Conservation (phyloP, 2,113 vertebrate genomes). For the Nicator chloris region DNA sequence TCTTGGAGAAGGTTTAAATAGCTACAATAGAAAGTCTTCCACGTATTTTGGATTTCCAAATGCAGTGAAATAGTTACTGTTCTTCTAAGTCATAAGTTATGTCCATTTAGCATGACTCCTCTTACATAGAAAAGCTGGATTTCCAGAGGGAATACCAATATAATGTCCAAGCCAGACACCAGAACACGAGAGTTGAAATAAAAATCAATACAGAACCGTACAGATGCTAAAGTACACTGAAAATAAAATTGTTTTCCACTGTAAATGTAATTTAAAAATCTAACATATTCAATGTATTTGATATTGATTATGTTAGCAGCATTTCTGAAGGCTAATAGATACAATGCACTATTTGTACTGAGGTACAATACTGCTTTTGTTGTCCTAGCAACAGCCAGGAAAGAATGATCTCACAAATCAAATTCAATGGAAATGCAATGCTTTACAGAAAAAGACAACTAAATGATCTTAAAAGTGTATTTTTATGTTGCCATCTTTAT, state of each 20-base stretch:
- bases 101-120: background rate
- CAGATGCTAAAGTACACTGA: conserved; percentile 40
- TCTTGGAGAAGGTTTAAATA: background rate
- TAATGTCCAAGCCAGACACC: background rate
- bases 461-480: background rate
- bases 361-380: conserved; percentile 48
- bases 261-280: conserved; percentile 73
- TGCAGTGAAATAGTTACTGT: background rate
- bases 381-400: conserved; percentile 76
- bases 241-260: conserved; percentile 67
- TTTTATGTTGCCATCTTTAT: background rate
- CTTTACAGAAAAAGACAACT: conserved; percentile 48
- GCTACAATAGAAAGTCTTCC: background rate
- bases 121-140: background rate
- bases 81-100: conserved; percentile 1
- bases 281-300: conserved; percentile 69
- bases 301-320: conserved; percentile 72
- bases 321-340: conserved; percentile 69
- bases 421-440: conserved; percentile 53
- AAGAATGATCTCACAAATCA: conserved; percentile 45
- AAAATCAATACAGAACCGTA: conserved; percentile 58
- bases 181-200: conserved; percentile 20
- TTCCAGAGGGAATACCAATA: conserved; percentile 9
- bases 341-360: background rate
- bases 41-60: background rate